Evolutionary conservation across 2,113 vertebrate genomes (phyloP).

Genomic region (Rissa tridactyla): DNA sequence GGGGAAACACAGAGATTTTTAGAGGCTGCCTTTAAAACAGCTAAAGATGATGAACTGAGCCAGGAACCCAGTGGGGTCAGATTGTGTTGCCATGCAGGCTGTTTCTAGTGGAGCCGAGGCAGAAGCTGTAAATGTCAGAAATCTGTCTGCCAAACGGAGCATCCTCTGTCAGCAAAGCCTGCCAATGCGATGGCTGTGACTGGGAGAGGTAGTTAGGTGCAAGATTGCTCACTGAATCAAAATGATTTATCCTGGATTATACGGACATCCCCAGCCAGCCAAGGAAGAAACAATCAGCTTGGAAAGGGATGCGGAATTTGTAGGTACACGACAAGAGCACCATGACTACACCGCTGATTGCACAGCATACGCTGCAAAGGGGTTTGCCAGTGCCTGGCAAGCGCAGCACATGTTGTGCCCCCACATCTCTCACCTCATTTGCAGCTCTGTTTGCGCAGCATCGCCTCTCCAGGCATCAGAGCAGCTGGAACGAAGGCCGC

Average conservation of each 20-base stretch:
- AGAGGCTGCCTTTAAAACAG: not conserved
- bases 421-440: not conserved
- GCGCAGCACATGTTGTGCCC: not conserved
- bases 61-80: not conserved
- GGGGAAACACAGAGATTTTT: not conserved
- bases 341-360: not conserved
- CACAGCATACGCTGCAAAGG: not conserved
- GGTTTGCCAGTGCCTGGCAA: not conserved
- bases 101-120: not conserved
- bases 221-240: not conserved
- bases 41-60: not conserved
- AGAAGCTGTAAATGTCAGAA: slow-evolving; percentile 27
- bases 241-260: not conserved
- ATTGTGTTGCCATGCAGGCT: not conserved
- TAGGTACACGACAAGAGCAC: not conserved
- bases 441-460: not conserved
- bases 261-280: not conserved
- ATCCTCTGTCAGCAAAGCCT: not conserved
- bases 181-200: not conserved
- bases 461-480: not conserved
- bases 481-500: not conserved
- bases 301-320: not conserved
- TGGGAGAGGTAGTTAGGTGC: not conserved
- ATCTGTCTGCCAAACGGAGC: not conserved
- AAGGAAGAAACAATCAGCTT: not conserved